Conservation (phyloP, 2,888 invertebrate species). For the Mylabris sibirica region DNA sequence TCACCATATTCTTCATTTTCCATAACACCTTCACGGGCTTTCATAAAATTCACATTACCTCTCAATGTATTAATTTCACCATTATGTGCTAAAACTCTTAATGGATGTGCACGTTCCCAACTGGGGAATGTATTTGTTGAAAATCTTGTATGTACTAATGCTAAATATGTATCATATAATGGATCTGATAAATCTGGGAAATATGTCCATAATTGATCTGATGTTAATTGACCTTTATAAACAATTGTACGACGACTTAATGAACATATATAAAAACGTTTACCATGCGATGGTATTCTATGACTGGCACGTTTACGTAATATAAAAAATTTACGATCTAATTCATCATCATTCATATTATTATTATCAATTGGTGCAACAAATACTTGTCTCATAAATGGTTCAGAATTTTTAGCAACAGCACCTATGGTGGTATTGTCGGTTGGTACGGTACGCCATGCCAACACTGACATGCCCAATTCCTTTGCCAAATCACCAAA, state of each 20-base stretch:
- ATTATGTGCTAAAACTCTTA: slow-evolving; percentile 94
- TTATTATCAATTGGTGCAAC: slow-evolving; percentile 40
- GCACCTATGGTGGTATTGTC: slow-evolving; percentile 86
- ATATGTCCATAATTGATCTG: slow-evolving; percentile 88
- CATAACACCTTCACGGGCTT: slow-evolving; percentile 98
- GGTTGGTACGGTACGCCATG: slow-evolving; percentile 94
- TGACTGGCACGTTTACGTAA: slow-evolving; percentile 94
- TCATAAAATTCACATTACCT: slow-evolving; percentile 98
- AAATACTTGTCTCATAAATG: slow-evolving; percentile 89
- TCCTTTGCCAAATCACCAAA: slow-evolving; percentile 84
- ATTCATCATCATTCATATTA: slow-evolving; percentile 49
- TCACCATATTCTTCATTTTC: slow-evolving; percentile 84
- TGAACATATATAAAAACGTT: slow-evolving; percentile 96
- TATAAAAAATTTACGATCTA: slow-evolving; percentile 69
- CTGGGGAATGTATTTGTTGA: slow-evolving; percentile 99
- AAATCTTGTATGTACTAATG: slow-evolving; percentile 97
- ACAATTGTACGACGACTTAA: slow-evolving; percentile 89
- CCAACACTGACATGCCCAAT: slow-evolving; percentile 82
- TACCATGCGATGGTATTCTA: slow-evolving; percentile 81
- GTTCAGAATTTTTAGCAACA: slow-evolving; percentile 94
- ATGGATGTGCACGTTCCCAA: slow-evolving; percentile 98
- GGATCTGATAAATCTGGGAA: slow-evolving; percentile 76
- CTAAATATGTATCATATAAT: slow-evolving; percentile 91
- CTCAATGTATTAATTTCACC: slow-evolving; percentile 99
- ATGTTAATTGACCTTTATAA: slow-evolving; percentile 97